These are phyloP conservation scores for Brachyalestes nurse DNA, from an alignment of 2,797 vertebrate genomes.

Conservation along the genomic window DNA sequence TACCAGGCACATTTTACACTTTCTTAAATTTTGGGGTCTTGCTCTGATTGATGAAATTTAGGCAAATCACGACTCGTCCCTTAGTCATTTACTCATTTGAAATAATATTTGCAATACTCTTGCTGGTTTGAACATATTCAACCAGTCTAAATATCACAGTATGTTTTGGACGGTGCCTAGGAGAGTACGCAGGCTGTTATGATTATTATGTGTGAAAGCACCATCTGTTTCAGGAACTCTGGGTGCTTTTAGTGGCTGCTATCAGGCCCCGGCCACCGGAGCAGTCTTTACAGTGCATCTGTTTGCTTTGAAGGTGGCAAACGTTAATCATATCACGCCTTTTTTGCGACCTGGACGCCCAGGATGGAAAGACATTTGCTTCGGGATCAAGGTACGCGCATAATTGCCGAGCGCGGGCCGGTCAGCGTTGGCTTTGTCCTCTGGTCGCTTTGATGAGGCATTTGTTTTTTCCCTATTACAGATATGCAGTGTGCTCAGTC, in stretches of 20 bases:
- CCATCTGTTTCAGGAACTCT: constrained; percentile 58
- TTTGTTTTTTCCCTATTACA: constrained; percentile 70
- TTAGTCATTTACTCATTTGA: not conserved
- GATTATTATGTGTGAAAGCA: constrained; percentile 58
- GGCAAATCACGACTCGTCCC: not conserved
- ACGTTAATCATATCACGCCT: constrained; percentile 30
- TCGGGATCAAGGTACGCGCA: constrained; percentile 20
- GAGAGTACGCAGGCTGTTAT: constrained; percentile 52
- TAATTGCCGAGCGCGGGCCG: constrained; percentile 27
- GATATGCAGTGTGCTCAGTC: constrained; percentile 75
- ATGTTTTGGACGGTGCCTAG: constrained; percentile 53
- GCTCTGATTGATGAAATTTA: constrained; percentile 6
- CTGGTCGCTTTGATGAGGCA: constrained; percentile 69
- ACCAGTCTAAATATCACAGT: constrained; percentile 61
- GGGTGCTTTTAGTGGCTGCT: constrained; percentile 47
- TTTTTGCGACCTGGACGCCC: constrained; percentile 27
- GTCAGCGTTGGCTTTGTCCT: constrained; percentile 10
- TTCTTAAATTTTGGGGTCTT: not conserved
- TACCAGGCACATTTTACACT: not conserved
- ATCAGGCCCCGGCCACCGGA: constrained; percentile 48
- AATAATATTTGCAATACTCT: constrained; percentile 20
- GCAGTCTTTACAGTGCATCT: constrained; percentile 35
- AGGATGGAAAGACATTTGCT: constrained; percentile 40
- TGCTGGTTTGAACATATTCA: constrained; percentile 34
- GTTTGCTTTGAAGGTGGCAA: constrained; percentile 49